Percentiles rank a stretch among this genome's conserved stretches.
Conservation (phyloP, 92 coral and sea anemone genomes). For the Epizoanthus scotinus region DNA sequence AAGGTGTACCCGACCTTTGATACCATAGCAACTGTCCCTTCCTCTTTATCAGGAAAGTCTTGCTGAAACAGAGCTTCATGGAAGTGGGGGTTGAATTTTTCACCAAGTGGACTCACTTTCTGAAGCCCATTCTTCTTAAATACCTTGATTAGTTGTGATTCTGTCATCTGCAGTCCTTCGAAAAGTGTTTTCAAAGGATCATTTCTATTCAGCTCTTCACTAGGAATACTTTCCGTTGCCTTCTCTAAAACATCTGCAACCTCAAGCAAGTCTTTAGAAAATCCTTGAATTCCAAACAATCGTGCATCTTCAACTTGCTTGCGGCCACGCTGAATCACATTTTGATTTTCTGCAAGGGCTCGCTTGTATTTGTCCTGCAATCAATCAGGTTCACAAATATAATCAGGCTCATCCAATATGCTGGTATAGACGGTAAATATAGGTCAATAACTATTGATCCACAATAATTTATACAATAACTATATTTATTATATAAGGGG, state of each 20-base stretch:
- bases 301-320: constrained; percentile 90
- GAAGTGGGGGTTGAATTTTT: constrained; percentile 92
- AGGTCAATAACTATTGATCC: too few relatives aligned
- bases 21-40: constrained; percentile 90
- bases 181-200: constrained; percentile 76
- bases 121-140: constrained; percentile 89
- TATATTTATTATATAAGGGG: too few relatives aligned
- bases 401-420: neutral
- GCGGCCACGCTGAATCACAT: constrained; percentile 82
- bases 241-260: constrained; percentile 95
- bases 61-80: constrained; percentile 96
- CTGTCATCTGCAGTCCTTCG: constrained; percentile 94
- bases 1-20: constrained; percentile 93
- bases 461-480: too few relatives aligned
- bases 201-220: constrained; percentile 76
- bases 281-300: constrained; percentile 94
- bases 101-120: constrained; percentile 84
- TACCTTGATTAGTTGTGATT: constrained; percentile 90
- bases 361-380: constrained; percentile 92
- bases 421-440: too few relatives aligned
- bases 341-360: constrained; percentile 94
- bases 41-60: constrained; percentile 86
- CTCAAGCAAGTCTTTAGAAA: constrained; percentile 94
- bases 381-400: neutral
- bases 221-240: constrained; percentile 90